Evolutionary conservation across 37 sponge, comb jelly and placozoan genomes (phyloP).

Genomic region (Aphrocallistes beatrix): DNA sequence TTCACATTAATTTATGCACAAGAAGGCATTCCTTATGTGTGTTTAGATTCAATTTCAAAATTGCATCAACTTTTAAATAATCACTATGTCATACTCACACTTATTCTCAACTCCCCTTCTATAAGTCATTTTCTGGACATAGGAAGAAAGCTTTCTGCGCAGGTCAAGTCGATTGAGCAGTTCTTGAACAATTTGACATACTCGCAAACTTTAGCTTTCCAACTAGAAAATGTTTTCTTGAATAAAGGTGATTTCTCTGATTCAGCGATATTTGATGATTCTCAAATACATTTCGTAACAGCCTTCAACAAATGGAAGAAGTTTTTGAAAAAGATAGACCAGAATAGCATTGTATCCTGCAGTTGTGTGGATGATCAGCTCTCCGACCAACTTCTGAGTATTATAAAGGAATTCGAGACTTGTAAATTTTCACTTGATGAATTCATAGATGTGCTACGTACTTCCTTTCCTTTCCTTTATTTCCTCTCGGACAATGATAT

Average conservation of each 20-base stretch:
- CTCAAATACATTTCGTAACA: not conserved
- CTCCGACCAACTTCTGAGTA: not conserved
- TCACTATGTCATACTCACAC: not conserved
- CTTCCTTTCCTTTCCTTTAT: not conserved
- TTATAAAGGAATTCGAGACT: not conserved
- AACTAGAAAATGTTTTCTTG: not conserved
- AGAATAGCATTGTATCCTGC: not conserved
- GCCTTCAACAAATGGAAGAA: constrained; percentile 1
- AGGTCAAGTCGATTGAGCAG: not conserved
- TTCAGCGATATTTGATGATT: not conserved
- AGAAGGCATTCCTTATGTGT: not conserved
- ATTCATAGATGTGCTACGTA: not conserved
- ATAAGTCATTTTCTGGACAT: not conserved
- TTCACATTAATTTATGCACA: not conserved
- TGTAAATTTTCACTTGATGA: not conserved
- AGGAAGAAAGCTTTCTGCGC: not conserved
- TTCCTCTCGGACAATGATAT: not conserved
- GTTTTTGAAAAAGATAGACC: not conserved
- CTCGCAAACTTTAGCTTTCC: constrained; percentile 7
- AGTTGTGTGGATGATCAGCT: not conserved
- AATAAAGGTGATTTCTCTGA: not conserved
- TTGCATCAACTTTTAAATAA: not conserved
- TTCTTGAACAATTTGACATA: not conserved
- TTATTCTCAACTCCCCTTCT: not conserved
- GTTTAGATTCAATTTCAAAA: not conserved